Conservation (phyloP, 2,888 invertebrate genomes). For the Emmelina monodactyla region DNA sequence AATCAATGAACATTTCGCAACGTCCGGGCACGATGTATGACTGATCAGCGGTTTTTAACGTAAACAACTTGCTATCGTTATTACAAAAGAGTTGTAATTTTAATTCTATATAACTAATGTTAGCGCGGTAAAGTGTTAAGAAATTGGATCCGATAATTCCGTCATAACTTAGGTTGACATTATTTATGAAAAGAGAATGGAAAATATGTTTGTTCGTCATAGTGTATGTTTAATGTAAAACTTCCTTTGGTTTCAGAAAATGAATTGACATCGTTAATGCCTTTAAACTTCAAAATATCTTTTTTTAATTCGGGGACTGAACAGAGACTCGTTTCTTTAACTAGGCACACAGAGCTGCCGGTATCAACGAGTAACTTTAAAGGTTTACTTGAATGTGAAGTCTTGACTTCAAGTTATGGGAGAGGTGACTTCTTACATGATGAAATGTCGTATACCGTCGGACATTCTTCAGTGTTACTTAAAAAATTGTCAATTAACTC, state of each 20-base stretch:
- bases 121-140: conserved; percentile 2
- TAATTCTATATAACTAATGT: conserved; percentile 7
- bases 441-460: background rate
- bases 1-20: background rate
- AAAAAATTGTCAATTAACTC: background rate
- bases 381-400: background rate
- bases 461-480: background rate
- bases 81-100: too few relatives aligned
- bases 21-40: conserved; percentile 6
- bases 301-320: background rate
- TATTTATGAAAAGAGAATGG: conserved; percentile 3
- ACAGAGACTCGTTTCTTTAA: background rate
- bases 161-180: conserved; percentile 7
- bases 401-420: background rate
- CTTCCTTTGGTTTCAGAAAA: background rate
- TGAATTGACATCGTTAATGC: background rate
- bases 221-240: background rate
- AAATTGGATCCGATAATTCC: conserved; percentile 10
- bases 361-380: background rate
- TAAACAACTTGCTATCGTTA: background rate
- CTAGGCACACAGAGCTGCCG: background rate
- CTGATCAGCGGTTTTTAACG: background rate
- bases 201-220: background rate
- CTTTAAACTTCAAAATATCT: conserved; percentile 4
- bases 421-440: background rate